Percentiles rank a stretch among this genome's conserved stretches.
Conservation (phyloP, 37 sponge, comb jelly and placozoan species). For the Aplysina aerophoba region DNA sequence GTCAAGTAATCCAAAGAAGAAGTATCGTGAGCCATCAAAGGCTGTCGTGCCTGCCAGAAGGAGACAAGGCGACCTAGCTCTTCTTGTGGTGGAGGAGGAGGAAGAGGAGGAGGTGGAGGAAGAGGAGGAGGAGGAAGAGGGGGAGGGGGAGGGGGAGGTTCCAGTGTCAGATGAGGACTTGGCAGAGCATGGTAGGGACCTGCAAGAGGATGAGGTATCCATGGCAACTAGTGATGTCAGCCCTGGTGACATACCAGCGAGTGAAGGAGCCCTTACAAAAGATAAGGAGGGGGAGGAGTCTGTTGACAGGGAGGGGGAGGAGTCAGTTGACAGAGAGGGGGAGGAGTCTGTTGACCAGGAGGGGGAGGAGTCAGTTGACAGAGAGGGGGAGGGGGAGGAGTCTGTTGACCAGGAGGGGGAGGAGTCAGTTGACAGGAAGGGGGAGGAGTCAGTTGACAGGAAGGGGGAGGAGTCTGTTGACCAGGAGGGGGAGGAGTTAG, state of each 20-base stretch:
- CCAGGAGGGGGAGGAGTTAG: background rate
- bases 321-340: too few species aligned
- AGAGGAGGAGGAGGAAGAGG: background rate
- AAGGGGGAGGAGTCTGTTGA: background rate
- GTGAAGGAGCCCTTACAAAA: too few species aligned
- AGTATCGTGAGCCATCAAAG: slow-evolving; percentile 43
- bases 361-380: too few species aligned
- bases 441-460: background rate
- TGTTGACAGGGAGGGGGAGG: too few species aligned
- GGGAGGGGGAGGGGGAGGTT: background rate
- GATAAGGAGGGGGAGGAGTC: too few species aligned
- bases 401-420: too few species aligned
- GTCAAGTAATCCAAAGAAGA: slow-evolving; percentile 70
- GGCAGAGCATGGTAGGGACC: background rate
- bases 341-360: too few species aligned
- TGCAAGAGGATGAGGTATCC: background rate
- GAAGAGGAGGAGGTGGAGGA: slow-evolving; percentile 11
- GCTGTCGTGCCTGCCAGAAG: slow-evolving; percentile 37
- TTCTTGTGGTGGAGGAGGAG: slow-evolving; percentile 30
- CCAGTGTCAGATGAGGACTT: background rate
- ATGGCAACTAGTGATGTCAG: background rate
- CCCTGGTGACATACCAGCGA: too few species aligned
- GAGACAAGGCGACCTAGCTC: slow-evolving; percentile 46
- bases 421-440: background rate
- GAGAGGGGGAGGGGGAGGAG: too few species aligned